Base-by-base conservation (phyloP, 2,888 invertebrate species). In the Schizotus pectinicornis region DNA sequence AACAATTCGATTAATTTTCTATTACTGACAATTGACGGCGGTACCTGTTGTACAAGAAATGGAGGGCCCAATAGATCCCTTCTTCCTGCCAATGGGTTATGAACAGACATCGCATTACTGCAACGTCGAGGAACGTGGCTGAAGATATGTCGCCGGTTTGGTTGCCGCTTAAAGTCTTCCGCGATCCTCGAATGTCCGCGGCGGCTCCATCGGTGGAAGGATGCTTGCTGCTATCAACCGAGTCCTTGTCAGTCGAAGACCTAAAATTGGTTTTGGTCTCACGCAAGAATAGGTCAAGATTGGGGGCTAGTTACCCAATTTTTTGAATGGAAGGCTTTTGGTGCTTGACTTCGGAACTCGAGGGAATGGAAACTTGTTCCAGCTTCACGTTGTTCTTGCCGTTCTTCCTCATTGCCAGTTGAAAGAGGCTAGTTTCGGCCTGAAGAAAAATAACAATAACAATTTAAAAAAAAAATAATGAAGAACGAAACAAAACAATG, bases 61-160 rank as follows among this genome's bases (percentile, higher is more conserved):
- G 92, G 31, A 98, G 81, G 8, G 95, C 96, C 99, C 99, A 99
- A 78, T 92, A 94, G 7, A 98, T 91, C 0, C 99, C 99, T 77
- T 98, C 98, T 76, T 98, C 98, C 75, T 94, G 91, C 99, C 99
- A 99, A 74, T 97, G 95, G 0, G 94, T 88, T 59, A 97, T 92
- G 76, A 99, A 97, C 8, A 99, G 84, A 76, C 98, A 98, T 48
- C 98, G 85, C 51, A 99, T 80, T 0, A 98, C 97, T 1, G 97
- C 95, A 0, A 99, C 94, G 78, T 99, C 99, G 53, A 99, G 83
- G 78, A 96, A 98, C 1, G 96, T 97, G 0, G 99, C 99, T 12
- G 93, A 89, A 8, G 89, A 85, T 1, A 91, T 84, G 81, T 92
- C 86, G 22, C 75, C 69, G 6, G 64, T 55, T 54, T 65, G 70